Evolutionary conservation across 2,113 vertebrate genomes (phyloP), one percentile per base, ranked within the genome.

Genomic region (Tympanuchus pallidicinctus): DNA sequence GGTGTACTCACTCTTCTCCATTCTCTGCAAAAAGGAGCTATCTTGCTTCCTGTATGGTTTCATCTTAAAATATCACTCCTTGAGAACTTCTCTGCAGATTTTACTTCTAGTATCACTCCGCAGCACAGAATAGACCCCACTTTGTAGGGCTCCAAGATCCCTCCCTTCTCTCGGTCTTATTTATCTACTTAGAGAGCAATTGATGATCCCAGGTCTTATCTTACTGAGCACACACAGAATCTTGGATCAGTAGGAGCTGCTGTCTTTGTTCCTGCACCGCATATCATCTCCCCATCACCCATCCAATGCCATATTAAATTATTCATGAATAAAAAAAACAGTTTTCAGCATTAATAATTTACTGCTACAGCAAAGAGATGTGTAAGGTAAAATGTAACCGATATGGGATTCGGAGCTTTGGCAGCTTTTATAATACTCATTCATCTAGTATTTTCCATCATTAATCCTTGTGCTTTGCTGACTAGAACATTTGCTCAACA

Each of bases 321-420:
- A 98, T 98, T 98, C 96, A 98, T 98, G 94, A 98, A 96, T 94
- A 96, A 97, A 98, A 56, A 98, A 97, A 98, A 97, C 97, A 96
- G 95, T 98, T 96, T 98, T 97, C 97, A 97, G 83, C 95, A 95
- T 98, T 98, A 98, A 98, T 98, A 98, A 98, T 98, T 97, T 95
- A 98, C 94, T 91, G 71, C 94, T 96, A 97, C 96, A 97, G 94
- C 92, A 97, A 97, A 93, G 95, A 96, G 95, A 94, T 74, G 57
- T 72, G 89, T 96, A 91, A 97, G 96, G 94, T 82, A 98, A 97
- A 97, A 97, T 96, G 95, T 97, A 98, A 98, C 97, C 95, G 95
- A 96, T 87, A 89, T 40, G 91, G 93, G 96, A 97, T 96, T 80
- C 72, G 87, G 95, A 96, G 96, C 87, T 97, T 96, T 95, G 97